Base-by-base conservation (phyloP, 2,113 vertebrate genomes). In the Rhynchopsitta pachyrhyncha region DNA sequence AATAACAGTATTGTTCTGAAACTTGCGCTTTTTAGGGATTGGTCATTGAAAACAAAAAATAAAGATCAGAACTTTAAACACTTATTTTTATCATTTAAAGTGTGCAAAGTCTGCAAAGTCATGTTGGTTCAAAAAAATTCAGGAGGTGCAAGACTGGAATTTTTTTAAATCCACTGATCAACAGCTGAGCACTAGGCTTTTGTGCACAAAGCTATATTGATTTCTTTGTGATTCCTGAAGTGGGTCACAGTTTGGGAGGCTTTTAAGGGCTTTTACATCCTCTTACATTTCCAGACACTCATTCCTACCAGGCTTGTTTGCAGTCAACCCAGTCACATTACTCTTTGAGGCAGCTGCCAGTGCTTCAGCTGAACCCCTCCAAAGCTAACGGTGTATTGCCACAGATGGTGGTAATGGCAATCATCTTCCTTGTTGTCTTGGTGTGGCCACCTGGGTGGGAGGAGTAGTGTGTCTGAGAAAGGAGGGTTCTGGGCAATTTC, bases 251-350 rank as follows among this genome's bases (percentile, higher is more conserved):
- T 94, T 42, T 95, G 91, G 83, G 86, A 70, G 22, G 69, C 84
- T 94, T 96, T 93, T 95, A 94, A 92, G 63, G 55, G 88, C 69
- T 95, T 95, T 95, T 82, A 88, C 9, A 12, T 2, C 6, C 60
- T 16, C 11, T 6, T 44, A 1, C 46, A 82, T 86, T 86, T 9
- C 31, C 75, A 59, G 64, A 55, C 11, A 2, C 59, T 80, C 17
- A 2, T 42, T 70, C 55, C 70, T 17, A 1, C 22, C 3, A 6
- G 12, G 37, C 17, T 17, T 9, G 25, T 12, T 19, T 24, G 29
- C 41, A 20, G 81, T 80, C 42, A 23, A 19, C 53, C 59, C 25
- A 16, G 7, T 3, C 28, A 3, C 13, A 4, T 3, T 3, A 0
- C 39, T 23, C 23, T 4, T 4, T 42, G 46, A 25, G 39, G 1